phyloP scores from a whole-genome alignment of 2,797 vertebrate species.

The Gallinago solitaria region DNA sequence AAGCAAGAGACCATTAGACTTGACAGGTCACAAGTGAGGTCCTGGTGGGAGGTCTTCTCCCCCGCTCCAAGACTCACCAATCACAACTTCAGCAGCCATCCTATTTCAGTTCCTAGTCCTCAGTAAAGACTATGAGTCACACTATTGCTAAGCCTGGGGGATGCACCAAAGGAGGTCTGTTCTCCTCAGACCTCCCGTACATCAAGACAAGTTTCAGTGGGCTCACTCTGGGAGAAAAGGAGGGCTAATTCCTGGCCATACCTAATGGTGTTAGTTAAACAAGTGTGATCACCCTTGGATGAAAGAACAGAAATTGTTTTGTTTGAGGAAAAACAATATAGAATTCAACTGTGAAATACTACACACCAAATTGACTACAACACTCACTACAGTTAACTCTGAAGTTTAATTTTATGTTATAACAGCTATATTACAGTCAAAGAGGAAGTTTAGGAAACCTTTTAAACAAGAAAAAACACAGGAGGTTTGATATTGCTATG shows the following conservation, averaged over 20 bases:
- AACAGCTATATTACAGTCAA: background rate
- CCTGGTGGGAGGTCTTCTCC: background rate
- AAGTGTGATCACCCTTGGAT: background rate
- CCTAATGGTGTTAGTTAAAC: background rate
- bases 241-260: background rate
- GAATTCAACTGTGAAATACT: background rate
- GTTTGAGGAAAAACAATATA: background rate
- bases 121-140: background rate
- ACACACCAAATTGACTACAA: background rate
- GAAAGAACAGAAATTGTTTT: constrained; percentile 2
- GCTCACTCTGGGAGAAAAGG: background rate
- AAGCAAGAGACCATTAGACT: background rate
- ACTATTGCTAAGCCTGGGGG: background rate
- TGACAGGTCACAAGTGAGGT: background rate
- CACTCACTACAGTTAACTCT: background rate
- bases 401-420: background rate
- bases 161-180: background rate
- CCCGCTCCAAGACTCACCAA: background rate
- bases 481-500: background rate
- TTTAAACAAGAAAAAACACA: background rate
- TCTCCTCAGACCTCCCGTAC: background rate
- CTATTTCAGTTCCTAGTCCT: background rate
- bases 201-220: background rate
- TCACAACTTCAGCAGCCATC: background rate
- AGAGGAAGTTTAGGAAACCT: background rate